Base-by-base conservation (phyloP, 1,140 invertebrate genomes). In the Tetramorium simillimum region DNA sequence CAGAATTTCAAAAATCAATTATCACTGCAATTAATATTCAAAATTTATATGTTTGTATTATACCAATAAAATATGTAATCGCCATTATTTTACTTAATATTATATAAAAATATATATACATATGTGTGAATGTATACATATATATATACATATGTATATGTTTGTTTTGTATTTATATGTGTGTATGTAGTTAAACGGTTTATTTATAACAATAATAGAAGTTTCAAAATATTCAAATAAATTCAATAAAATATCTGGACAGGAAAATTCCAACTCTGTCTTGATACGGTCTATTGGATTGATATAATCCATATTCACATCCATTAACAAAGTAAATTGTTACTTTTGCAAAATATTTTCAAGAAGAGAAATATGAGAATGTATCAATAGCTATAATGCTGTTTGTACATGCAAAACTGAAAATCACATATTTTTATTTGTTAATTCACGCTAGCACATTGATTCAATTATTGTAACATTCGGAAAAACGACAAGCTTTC, bases 401-500 rank as follows among this genome's bases (percentile, higher is more conserved):
- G 12, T 53, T 75, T 3, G 6, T 67, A 43, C 9, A 33, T 56
- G 49, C 24, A 12, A 62, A 75, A 69, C 33, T 16, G 16, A 76
- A 70, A 82, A 37, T 76, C 21, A 14, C 3, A 67, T 43, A 75
- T 58, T 72, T 43, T 43, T 81, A 56, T 58, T 82, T 72, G 10
- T 33, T 21, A 43, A 58, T 72, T 60, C 40, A 14, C 51, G 14
- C 72, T 37, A 62, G n/a, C n/a, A n/a, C n/a, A n/a, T 60, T 82
- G 21, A 82, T 58, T 28, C 4, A 73, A 75, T 75, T 75, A 49
- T 58, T 24, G 7, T 18, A 46, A 73, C 43, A 18, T 46, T 58
- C 21, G 14, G 9, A 60, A 82, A 73, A 60, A 67, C 21, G 60
- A 80, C 77, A 69, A 69, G 77, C 33, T 53, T 69, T 40, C 62